Percentiles rank a stretch among this genome's conserved stretches.
Conservation (phyloP, 1,140 invertebrate genomes). For the Macrocentrus cingulum region DNA sequence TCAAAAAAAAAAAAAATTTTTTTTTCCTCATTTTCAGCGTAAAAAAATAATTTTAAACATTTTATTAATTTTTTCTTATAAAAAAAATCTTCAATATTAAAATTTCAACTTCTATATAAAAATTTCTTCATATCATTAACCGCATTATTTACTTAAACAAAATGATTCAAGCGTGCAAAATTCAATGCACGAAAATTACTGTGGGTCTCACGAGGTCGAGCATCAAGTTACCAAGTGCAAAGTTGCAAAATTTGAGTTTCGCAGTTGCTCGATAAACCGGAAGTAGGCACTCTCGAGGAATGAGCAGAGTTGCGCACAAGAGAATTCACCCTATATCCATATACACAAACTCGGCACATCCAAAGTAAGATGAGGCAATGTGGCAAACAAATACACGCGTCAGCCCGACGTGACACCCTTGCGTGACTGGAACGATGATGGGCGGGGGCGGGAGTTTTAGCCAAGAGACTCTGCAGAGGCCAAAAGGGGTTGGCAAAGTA, state of each 20-base stretch:
- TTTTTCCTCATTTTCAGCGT: too few species aligned
- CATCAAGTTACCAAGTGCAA: too few species aligned
- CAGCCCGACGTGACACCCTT: conserved; percentile 47
- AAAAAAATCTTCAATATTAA: too few species aligned
- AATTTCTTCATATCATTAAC: too few species aligned
- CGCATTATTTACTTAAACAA: too few species aligned
- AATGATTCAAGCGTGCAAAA: too few species aligned
- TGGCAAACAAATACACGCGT: conserved; percentile 55
- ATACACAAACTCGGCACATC: neutral
- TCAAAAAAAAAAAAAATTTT: too few species aligned
- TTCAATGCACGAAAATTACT: too few species aligned
- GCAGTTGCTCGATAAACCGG: conserved; percentile 7
- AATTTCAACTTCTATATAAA: too few species aligned
- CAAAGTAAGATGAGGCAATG: conserved; percentile 23
- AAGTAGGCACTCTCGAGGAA: conserved; percentile 1
- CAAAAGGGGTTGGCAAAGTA: conserved; percentile 44
- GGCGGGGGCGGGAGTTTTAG: conserved; percentile 24
- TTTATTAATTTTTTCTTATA: too few species aligned
- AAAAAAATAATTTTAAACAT: too few species aligned
- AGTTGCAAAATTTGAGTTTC: conserved; percentile 14
- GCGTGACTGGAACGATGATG: conserved; percentile 37
- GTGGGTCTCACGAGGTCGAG: too few species aligned
- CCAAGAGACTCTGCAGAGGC: conserved; percentile 18
- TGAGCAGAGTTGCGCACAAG: neutral
- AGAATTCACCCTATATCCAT: neutral